phyloP scores from a whole-genome alignment of 2,113 vertebrate species.

The Laterallus jamaicensis region DNA sequence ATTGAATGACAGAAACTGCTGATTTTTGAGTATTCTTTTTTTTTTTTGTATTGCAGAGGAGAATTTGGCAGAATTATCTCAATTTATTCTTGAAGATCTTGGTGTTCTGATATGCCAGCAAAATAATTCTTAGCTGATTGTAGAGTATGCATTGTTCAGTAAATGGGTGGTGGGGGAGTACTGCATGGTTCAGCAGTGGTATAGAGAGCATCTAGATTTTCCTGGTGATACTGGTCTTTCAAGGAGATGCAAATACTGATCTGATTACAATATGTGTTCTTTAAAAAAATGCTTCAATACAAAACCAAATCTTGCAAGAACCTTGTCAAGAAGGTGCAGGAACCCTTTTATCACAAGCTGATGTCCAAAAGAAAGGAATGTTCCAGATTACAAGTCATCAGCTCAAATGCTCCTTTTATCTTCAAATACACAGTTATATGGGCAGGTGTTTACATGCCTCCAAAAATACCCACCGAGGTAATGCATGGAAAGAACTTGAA shows the following conservation, averaged over 20 bases:
- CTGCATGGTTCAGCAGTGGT: not conserved
- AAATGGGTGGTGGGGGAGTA: not conserved
- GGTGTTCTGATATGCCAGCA: not conserved
- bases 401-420: conserved; percentile 29
- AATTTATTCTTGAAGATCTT: not conserved
- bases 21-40: not conserved
- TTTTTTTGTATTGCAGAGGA: not conserved
- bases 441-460: conserved; percentile 56
- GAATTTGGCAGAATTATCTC: not conserved
- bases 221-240: not conserved
- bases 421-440: not conserved
- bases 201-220: conserved; percentile 1
- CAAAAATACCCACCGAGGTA: conserved; percentile 23
- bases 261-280: not conserved
- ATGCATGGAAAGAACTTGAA: conserved; percentile 27
- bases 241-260: conserved; percentile 38
- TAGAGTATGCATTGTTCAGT: not conserved
- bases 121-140: not conserved
- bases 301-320: conserved; percentile 11
- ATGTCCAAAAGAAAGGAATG: conserved; percentile 34
- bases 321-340: not conserved
- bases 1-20: not conserved
- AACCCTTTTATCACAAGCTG: not conserved
- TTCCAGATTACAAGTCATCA: conserved; percentile 28
- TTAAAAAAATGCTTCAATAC: conserved; percentile 20